A percentile compares a stretch with the other conserved stretches of the same genome.
These are phyloP conservation scores for Drosophila mettleri DNA, from an alignment of 2,888 invertebrate genomes.

Conservation along the genomic window DNA sequence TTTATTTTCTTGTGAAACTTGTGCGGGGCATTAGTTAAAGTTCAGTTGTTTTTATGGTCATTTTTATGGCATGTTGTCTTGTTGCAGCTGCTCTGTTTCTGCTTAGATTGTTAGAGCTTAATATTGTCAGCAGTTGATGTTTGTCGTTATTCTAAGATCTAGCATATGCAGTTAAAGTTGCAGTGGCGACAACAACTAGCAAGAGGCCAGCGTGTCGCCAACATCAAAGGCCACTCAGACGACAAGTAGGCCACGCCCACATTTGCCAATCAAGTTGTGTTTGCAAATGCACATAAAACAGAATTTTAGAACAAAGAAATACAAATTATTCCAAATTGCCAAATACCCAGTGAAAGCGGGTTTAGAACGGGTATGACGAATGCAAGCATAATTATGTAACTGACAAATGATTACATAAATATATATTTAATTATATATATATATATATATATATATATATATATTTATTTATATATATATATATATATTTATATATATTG, in stretches of 20 bases:
- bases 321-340: not conserved
- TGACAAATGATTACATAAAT: too few relatives aligned
- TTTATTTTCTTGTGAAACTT: conserved; percentile 16
- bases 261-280: not conserved
- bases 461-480: not conserved
- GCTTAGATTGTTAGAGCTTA: conserved; percentile 1
- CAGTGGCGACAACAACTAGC: conserved; percentile 25
- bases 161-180: conserved; percentile 53
- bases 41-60: conserved; percentile 44
- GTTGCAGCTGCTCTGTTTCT: not conserved
- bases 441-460: not conserved
- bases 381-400: too few relatives aligned
- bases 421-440: too few relatives aligned
- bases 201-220: conserved; percentile 26
- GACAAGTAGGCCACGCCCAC: conserved; percentile 7
- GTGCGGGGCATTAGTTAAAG: conserved; percentile 52
- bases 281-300: conserved; percentile 11
- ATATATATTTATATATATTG: not conserved
- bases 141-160: conserved; percentile 29
- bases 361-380: not conserved
- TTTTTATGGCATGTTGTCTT: conserved; percentile 18
- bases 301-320: conserved; percentile 1
- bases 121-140: conserved; percentile 12
- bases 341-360: not conserved
- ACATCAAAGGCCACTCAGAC: conserved; percentile 44